These are phyloP conservation scores for Eptesicus fuscus DNA, from an alignment of 2,113 vertebrate species.

Conservation along the genomic window DNA sequence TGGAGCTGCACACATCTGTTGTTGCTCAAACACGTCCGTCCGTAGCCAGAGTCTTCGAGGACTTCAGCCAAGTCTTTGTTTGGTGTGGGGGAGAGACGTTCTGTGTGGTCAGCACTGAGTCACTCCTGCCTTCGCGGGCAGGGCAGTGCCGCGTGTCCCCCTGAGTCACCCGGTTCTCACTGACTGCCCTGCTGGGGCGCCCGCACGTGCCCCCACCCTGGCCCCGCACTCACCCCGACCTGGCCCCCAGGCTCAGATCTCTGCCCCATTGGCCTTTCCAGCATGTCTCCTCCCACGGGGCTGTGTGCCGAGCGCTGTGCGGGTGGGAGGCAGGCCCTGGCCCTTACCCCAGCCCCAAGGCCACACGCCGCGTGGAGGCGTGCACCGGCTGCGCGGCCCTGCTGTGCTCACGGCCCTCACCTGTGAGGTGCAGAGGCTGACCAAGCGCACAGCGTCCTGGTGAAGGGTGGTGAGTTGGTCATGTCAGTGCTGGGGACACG, in stretches of 20 bases:
- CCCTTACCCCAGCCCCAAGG: background rate
- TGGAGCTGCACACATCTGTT: fast-evolving
- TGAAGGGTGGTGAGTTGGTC: background rate
- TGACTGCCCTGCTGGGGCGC: background rate
- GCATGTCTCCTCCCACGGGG: background rate
- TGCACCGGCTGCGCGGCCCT: background rate
- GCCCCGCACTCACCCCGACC: fast-evolving
- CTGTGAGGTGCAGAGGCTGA: background rate
- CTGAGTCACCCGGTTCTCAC: background rate
- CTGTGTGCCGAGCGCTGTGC: background rate
- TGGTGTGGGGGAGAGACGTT: background rate
- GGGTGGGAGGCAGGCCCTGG: background rate
- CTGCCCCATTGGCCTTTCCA: background rate
- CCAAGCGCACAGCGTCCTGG: background rate
- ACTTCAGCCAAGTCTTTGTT: background rate
- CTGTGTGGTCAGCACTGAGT: background rate
- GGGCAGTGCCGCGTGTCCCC: fast-evolving
- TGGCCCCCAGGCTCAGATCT: background rate
- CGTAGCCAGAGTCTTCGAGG: background rate
- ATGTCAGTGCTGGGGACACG: background rate
- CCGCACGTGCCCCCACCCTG: too few species aligned
- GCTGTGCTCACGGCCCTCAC: background rate
- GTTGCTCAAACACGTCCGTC: background rate
- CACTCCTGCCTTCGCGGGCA: background rate
- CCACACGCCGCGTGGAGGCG: too few species aligned